Evolutionary conservation across 2,797 vertebrate genomes (phyloP).

Genomic region (Pteropus rufus): DNA sequence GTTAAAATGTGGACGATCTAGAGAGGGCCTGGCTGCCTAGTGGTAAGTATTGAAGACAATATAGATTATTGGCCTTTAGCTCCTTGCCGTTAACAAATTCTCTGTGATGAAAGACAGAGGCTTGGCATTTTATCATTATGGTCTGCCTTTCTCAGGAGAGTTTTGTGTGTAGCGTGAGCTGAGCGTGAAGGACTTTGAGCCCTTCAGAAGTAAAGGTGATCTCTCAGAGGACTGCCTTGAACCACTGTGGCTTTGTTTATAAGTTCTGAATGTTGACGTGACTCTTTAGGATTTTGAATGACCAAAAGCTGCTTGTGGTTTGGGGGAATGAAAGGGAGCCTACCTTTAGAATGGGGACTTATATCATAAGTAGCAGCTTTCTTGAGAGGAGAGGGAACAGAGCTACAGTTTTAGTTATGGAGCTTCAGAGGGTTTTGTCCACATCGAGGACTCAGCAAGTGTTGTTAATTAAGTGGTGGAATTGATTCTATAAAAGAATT

Average conservation of each 20-base stretch:
- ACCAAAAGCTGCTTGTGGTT: slow-evolving; percentile 5
- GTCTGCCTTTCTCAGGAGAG: neutral
- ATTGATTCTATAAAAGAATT: slow-evolving; percentile 33
- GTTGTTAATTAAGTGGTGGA: slow-evolving; percentile 17
- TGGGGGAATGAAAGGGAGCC: slow-evolving; percentile 11
- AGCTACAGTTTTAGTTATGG: neutral
- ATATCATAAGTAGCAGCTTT: slow-evolving; percentile 25
- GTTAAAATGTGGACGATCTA: neutral
- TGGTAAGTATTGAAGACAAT: neutral
- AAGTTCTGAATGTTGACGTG: neutral
- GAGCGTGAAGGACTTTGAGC: neutral
- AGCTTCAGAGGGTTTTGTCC: slow-evolving; percentile 23
- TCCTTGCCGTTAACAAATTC: neutral
- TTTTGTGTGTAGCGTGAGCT: neutral
- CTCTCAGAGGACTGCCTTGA: neutral
- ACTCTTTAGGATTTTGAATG: neutral
- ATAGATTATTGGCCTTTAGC: neutral
- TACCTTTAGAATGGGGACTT: neutral
- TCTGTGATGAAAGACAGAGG: neutral
- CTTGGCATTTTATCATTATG: neutral
- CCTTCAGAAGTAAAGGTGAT: neutral
- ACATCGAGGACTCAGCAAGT: neutral
- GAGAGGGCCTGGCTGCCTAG: neutral
- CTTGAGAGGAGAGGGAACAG: neutral
- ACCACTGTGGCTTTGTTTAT: neutral